These are phyloP conservation scores for Pentalonia nigronervosa DNA, from an alignment of 1,140 invertebrate species.

Conservation along the genomic window DNA sequence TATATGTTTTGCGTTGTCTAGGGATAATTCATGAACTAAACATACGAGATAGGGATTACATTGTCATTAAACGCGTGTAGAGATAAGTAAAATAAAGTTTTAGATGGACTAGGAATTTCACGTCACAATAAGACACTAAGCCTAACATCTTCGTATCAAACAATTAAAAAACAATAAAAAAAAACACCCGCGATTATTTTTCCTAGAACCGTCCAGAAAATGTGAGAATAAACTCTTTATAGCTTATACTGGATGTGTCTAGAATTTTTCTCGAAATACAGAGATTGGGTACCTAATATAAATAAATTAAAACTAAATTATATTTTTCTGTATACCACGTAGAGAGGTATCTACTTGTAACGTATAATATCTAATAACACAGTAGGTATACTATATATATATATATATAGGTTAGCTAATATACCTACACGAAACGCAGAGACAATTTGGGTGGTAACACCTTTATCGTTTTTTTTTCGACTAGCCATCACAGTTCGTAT, in stretches of 20 bases:
- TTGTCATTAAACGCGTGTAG: background rate
- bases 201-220: background rate
- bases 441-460: background rate
- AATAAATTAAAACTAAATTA: background rate
- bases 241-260: no score
- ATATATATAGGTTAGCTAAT: no score
- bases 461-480: background rate
- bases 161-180: no score
- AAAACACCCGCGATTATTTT: background rate
- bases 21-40: background rate
- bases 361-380: background rate
- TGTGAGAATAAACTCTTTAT: background rate
- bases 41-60: background rate
- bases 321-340: background rate
- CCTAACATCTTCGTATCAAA: background rate
- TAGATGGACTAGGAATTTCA: background rate
- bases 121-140: background rate
- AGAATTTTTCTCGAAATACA: background rate
- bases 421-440: background rate
- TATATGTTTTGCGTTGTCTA: background rate
- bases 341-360: no score
- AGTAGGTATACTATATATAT: no score
- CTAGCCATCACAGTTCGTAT: background rate
- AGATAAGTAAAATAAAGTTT: background rate
- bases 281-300: background rate